Evolutionary conservation across 1,140 invertebrate species (phyloP).

Genomic region (Neocloeon triangulifer): DNA sequence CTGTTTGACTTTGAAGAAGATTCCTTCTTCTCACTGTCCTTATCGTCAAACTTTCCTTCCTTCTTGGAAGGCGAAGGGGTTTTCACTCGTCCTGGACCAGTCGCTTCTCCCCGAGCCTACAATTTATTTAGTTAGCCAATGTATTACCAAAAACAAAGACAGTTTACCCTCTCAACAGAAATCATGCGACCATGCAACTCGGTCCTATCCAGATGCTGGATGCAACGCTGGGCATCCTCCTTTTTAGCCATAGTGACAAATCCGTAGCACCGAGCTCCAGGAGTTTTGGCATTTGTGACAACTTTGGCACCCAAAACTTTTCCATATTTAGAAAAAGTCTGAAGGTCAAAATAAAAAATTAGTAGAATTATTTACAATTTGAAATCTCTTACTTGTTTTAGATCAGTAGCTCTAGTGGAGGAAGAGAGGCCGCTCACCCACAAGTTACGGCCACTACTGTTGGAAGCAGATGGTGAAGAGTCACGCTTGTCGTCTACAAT

Average conservation of each 20-base stretch:
- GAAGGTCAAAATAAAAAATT: too few species aligned
- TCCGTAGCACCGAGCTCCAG: constrained; percentile 78
- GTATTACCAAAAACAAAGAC: too few species aligned
- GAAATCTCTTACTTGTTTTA: constrained; percentile 74
- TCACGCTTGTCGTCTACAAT: too few species aligned
- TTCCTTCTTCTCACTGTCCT: constrained; percentile 13
- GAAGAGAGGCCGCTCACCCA: constrained; percentile 85
- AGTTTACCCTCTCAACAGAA: constrained; percentile 65
- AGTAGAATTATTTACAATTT: too few species aligned
- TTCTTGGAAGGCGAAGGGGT: constrained; percentile 11
- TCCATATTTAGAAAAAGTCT: constrained; percentile 80
- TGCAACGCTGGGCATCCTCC: constrained; percentile 73
- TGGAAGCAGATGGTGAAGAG: too few species aligned
- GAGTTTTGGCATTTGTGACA: constrained; percentile 80
- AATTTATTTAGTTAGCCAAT: constrained; percentile 4
- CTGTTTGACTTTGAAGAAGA: constrained; percentile 18
- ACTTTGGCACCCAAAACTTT: constrained; percentile 89
- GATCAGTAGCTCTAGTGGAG: constrained; percentile 68
- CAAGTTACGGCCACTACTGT: constrained; percentile 41
- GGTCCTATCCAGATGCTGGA: constrained; percentile 67
- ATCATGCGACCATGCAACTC: constrained; percentile 85
- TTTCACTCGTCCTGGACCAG: constrained; percentile 8
- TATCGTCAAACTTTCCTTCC: constrained; percentile 16
- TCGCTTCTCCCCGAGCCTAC: constrained; percentile 12
- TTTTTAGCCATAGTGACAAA: constrained; percentile 82